Percentiles rank a stretch among this genome's conserved stretches.
phyloP scores from a whole-genome alignment of 30 jellyfish, hydroid and myxozoan genomes.

The Turritopsis dohrnii region DNA sequence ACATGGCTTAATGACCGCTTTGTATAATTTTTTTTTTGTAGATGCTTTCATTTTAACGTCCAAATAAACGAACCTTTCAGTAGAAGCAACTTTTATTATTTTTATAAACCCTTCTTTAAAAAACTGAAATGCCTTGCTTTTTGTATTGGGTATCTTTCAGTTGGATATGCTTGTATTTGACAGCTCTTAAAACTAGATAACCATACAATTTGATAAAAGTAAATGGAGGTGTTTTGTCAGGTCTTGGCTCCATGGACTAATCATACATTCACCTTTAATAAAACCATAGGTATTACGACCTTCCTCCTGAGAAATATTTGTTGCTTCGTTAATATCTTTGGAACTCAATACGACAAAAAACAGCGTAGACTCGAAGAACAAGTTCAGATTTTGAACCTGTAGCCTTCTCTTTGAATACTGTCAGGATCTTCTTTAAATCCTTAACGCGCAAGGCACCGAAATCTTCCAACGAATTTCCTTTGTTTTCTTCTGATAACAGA shows the following conservation, averaged over 20 bases:
- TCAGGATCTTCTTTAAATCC: conserved; percentile 19
- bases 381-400: conserved; percentile 44
- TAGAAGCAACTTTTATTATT: conserved; percentile 17
- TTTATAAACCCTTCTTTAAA: no score
- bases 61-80: conserved; percentile 14
- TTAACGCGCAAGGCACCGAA: neutral
- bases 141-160: conserved; percentile 32
- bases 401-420: conserved; percentile 26
- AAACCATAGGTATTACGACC: conserved; percentile 1
- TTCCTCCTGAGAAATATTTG: neutral
- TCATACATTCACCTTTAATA: neutral
- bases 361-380: conserved; percentile 46
- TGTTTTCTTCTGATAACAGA: no score
- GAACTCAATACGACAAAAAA: conserved; percentile 28
- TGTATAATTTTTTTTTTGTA: conserved; percentile 28
- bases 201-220: neutral
- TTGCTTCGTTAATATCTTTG: neutral
- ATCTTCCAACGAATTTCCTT: no score
- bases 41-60: conserved; percentile 39
- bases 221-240: conserved; percentile 11
- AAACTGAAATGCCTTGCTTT: conserved; percentile 36
- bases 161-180: conserved; percentile 33
- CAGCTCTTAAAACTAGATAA: conserved; percentile 33
- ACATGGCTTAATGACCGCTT: conserved; percentile 14
- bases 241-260: conserved; percentile 14